phyloP scores from a whole-genome alignment of 1,140 invertebrate species.

The Eriocheir sinensis region DNA sequence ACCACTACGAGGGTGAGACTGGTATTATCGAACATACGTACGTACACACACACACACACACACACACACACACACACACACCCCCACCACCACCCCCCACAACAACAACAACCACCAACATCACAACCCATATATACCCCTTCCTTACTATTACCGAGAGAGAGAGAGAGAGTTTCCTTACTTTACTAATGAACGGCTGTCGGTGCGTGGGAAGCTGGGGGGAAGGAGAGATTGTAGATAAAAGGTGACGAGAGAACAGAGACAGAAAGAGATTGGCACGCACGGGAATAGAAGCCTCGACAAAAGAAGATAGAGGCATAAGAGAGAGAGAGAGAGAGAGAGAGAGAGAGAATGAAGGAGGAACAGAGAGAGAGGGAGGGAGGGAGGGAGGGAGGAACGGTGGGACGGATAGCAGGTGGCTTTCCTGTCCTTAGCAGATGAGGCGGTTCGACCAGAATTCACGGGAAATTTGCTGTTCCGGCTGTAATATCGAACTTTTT shows the following conservation, averaged over 20 bases:
- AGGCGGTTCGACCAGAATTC: neutral
- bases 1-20: too few species aligned
- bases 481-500: neutral
- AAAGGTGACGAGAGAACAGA: too few species aligned
- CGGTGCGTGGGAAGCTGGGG: neutral
- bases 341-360: neutral
- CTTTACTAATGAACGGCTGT: neutral
- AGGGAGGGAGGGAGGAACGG: neutral
- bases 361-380: neutral
- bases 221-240: neutral
- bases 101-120: too few species aligned
- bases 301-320: neutral
- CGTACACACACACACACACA: conserved; percentile 33
- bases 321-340: neutral
- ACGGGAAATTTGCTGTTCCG: conserved; percentile 9
- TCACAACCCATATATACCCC: too few species aligned
- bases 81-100: too few species aligned
- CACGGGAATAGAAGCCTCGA: too few species aligned
- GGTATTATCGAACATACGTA: neutral
- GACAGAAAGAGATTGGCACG: too few species aligned
- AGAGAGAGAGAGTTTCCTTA: neutral
- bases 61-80: neutral
- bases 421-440: conserved; percentile 48
- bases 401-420: conserved; percentile 42
- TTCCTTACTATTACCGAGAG: too few species aligned